A percentile compares a stretch with the other conserved stretches of the same genome.
phyloP scores from a whole-genome alignment of 2,113 vertebrate genomes.

The Charadrius vociferus region DNA sequence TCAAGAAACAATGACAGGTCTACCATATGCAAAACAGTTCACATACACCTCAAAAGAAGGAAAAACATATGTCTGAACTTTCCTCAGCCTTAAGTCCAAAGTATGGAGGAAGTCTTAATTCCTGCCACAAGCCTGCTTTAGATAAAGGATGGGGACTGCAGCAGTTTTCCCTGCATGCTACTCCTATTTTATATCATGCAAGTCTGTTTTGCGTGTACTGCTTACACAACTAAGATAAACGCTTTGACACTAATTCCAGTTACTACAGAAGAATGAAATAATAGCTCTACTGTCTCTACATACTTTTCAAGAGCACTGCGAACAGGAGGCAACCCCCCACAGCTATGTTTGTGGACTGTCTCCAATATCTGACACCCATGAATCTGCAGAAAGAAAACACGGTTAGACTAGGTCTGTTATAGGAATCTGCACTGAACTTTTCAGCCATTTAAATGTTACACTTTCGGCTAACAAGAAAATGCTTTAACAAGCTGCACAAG shows the following conservation, averaged over 20 bases:
- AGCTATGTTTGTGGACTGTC: constrained; percentile 95
- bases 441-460: neutral
- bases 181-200: neutral
- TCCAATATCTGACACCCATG: constrained; percentile 97
- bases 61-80: neutral
- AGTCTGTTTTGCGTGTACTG: neutral
- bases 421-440: neutral
- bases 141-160: neutral
- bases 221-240: neutral
- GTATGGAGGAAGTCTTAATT: neutral
- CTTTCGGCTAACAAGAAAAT: neutral
- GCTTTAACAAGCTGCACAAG: neutral
- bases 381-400: constrained; percentile 79
- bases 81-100: neutral
- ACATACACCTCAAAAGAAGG: neutral
- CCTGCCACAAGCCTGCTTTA: neutral
- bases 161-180: neutral
- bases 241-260: neutral
- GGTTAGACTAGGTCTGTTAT: neutral
- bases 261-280: neutral
- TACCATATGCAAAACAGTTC: neutral
- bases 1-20: neutral
- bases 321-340: constrained; percentile 93
- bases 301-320: constrained; percentile 95
- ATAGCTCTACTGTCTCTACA: constrained; percentile 3